phyloP scores from a whole-genome alignment of 2,888 invertebrate species.

The Tuberolachnus salignus region DNA sequence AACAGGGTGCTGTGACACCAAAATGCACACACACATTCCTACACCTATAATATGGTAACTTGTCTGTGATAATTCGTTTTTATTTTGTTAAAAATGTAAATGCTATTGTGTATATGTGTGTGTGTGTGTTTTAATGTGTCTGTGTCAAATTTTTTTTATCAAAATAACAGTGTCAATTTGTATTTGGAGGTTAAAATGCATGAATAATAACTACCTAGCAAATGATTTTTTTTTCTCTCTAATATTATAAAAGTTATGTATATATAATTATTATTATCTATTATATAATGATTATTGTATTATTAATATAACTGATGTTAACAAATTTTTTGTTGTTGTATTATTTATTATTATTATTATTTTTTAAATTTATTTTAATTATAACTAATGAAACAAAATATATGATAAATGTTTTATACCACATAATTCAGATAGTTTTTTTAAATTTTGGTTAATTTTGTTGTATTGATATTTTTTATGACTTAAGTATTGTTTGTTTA shows the following conservation, averaged over 20 bases:
- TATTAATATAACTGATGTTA: constrained; percentile 14
- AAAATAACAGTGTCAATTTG: constrained; percentile 43
- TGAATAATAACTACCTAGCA: constrained; percentile 19
- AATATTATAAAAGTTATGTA: background rate
- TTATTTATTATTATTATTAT: background rate
- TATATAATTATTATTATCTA: background rate
- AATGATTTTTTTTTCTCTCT: constrained; percentile 9
- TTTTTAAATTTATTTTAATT: background rate
- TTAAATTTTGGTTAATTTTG: constrained; percentile 8
- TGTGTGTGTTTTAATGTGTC: constrained; percentile 37
- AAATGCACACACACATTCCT: constrained; percentile 50
- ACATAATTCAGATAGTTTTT: constrained; percentile 12
- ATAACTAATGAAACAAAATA: background rate
- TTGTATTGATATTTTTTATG: constrained; percentile 27
- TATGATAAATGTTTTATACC: constrained; percentile 22
- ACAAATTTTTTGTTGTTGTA: background rate
- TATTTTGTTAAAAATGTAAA: constrained; percentile 46
- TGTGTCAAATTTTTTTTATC: constrained; percentile 45
- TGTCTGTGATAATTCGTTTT: constrained; percentile 53
- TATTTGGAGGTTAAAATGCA: constrained; percentile 22
- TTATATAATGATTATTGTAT: constrained; percentile 12
- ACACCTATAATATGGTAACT: constrained; percentile 52
- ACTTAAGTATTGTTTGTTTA: constrained; percentile 18
- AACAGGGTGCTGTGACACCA: constrained; percentile 53
- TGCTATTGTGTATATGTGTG: constrained; percentile 33